Evolutionary conservation across 2,797 vertebrate genomes (phyloP), one percentile per base, ranked within the genome.

Genomic region (Micromesistius poutassou): DNA sequence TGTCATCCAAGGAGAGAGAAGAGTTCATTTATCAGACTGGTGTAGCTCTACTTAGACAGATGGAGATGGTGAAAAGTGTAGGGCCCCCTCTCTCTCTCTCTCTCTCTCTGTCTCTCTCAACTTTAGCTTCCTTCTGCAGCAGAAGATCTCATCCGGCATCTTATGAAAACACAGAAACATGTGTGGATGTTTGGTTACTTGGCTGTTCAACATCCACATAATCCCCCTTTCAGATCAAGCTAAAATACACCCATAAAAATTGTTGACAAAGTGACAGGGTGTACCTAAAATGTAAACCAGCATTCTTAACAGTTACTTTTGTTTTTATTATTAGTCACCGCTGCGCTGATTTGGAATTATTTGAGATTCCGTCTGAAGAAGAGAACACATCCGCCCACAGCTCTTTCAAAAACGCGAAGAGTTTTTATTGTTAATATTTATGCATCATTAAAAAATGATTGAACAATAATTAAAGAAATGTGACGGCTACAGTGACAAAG

Each of bases 11-110:
- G 35, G 84, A 73, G 30, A 80, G 79, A 85, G 87, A 79, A 83
- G 79, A 42, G 74, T 82, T 79, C 79, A 89, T 91, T 89, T 86
- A 86, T 78, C 75, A 84, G 82, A 86, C 83, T 85, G 6, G 85
- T 79, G 82, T 80, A 16, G 81, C 78, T 75, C 75, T 81, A 80
- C 30, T 88, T 81, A 75, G 77, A 78, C 72, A 40, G 35, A 25
- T 28, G 72, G 35, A 40, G 36, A 85, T 81, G 87, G 84, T 22
- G 90, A 87, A 85, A 81, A 86, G 79, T 76, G 74, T 85, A 71
- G 77, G 76, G 75, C 35, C 78, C 76, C 78, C 77, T 76, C 40
- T 82, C 85, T 76, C 77, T 88, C 88, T 73, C 82, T 88, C 88
- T 73, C 82, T 88, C 88, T 73, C 82, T 80, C 73, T 70, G 87